Evolutionary conservation across 1,140 invertebrate species (phyloP).

Genomic region (Drosophila ambigua): DNA sequence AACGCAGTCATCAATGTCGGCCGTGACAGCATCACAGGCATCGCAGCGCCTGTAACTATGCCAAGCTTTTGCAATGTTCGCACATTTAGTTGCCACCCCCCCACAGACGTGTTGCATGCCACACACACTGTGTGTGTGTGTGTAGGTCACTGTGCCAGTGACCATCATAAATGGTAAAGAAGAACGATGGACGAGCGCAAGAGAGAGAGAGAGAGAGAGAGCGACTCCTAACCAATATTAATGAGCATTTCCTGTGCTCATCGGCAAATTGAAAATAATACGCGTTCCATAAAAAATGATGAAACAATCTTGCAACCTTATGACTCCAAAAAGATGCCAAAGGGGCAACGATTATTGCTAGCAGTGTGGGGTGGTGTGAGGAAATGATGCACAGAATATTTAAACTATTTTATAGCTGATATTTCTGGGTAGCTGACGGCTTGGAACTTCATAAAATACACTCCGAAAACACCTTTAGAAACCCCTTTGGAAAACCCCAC

Average conservation of each 20-base stretch:
- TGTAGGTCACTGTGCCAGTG: slow-evolving; percentile 56
- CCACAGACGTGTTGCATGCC: slow-evolving; percentile 51
- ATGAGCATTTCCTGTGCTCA: slow-evolving; percentile 56
- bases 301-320: neutral
- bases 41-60: slow-evolving; percentile 63
- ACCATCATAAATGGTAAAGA: slow-evolving; percentile 30
- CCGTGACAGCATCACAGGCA: slow-evolving; percentile 56
- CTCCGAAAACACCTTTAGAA: no score
- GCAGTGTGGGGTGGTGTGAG: no score
- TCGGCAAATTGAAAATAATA: slow-evolving; percentile 68
- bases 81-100: slow-evolving; percentile 43
- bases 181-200: slow-evolving; percentile 2
- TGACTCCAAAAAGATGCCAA: neutral
- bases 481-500: no score
- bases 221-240: slow-evolving; percentile 71
- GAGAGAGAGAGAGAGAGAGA: slow-evolving; percentile 1
- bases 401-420: neutral
- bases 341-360: neutral
- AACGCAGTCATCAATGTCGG: slow-evolving; percentile 79
- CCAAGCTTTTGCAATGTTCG: slow-evolving; percentile 72
- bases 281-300: slow-evolving; percentile 45
- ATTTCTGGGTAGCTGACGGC: neutral
- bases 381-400: neutral
- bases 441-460: no score
- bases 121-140: slow-evolving; percentile 3